Evolutionary conservation across 2,797 vertebrate genomes (phyloP), one percentile per base, ranked within the genome.

Genomic region (Esox lucius): DNA sequence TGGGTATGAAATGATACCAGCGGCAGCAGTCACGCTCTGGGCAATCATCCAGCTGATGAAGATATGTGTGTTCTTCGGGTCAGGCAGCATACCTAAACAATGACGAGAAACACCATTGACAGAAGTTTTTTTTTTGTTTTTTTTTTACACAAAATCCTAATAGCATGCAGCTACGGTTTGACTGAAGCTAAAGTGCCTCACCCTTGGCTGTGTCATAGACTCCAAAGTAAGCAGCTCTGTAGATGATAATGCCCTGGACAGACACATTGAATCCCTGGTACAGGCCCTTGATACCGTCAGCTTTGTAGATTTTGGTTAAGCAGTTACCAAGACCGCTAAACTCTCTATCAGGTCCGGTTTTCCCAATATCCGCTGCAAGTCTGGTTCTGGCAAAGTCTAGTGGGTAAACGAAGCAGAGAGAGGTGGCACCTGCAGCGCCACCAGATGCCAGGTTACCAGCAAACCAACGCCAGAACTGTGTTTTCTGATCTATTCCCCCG

Each of bases 381-480:
- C 98, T 94, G 86, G 98, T 99, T 87, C 98, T 97, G 91, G 97
- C 98, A 31, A 99, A 99, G 94, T 99, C 98, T 79, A 99, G 95
- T 0, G 98, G 98, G 84, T 99, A 99, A 73, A 99, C 98, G 6
- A 99, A 99, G 93, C 98, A 99, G 79, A 99, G 95, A 7, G 98
- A 99, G 0, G 98, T 99, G 70, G 97, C 98, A 39, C 98, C 98
- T 0, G 98, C 98, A 0, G 98, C 98, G 0, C 98, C 98, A 0
- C 98, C 98, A 0, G 98, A 99, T 0, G 98, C 98, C 82, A 99
- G 90, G 78, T 99, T 99, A 33, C 98, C 98, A 0, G 98, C 96
- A 3, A 99, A 99, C 91, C 98, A 98, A 78, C 98, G 97, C 98
- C 98, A 99, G 93, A 99, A 99, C 85, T 99, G 98, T 87, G 95